Evolutionary conservation across 2,888 invertebrate species (phyloP), one percentile per base, ranked within the genome.

Genomic region (Tortricodes alternella): DNA sequence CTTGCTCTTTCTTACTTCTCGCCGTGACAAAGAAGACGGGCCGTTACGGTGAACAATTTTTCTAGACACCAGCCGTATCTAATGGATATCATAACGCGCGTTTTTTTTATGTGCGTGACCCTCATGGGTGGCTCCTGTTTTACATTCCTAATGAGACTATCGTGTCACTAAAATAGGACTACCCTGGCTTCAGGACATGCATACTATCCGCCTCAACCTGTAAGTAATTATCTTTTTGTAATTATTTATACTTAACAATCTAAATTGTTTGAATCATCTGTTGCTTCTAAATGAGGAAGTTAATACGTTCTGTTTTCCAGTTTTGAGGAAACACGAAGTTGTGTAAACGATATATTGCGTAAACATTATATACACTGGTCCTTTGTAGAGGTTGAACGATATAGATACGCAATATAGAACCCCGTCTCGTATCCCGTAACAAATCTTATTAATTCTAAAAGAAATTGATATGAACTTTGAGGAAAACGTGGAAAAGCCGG

Each of bases 61-160:
- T 29, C 11, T 38, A 48, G 50, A 58, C 23, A 46, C 44, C 49
- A 46, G 15, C 53, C 46, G 62, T 57, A 59, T 64, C 59, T 69
- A 65, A 69, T 66, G 65, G 65, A 59, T 61, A 57, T 63, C 64
- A 62, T 59, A 63, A 66, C 62, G 66, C 61, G 61, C 50, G 56
- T 60, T 51, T 35, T 35, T 52, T 44, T 18, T 7, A 6, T 37
- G 29, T 18, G 4, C 53, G 60, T 46, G 59, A 65, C 63, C 64
- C 62, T 65, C 11, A 44, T 34, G 63, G 64, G 57, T 70, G 70
- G 66, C 62, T 66, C 61, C 59, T 61, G 49, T 60, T 32, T 55
- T 58, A 41, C 58, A 19, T 44, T 21, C 34, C 29, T 38, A 19
- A 9, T 15, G 19, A 19, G 29, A 13, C 19, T 16, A 13, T 7